These are phyloP conservation scores for Brachionus angularis DNA, from an alignment of 1,140 invertebrate genomes.

Conservation along the genomic window DNA sequence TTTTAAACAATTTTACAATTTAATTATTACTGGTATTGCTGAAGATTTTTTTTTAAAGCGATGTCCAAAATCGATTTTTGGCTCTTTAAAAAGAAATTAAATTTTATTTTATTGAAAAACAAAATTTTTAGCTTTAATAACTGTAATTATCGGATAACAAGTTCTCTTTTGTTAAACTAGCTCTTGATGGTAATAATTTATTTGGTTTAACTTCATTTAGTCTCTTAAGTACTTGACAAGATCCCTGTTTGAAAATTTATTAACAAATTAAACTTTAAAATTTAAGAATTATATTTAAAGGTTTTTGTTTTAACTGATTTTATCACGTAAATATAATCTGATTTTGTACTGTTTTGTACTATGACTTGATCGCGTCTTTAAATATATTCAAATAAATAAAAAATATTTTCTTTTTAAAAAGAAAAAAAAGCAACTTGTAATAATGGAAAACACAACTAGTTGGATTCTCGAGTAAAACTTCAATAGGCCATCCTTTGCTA, in stretches of 20 bases:
- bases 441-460: slow-evolving; percentile 41
- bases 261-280: background rate
- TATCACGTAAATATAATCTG: slow-evolving; percentile 12
- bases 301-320: slow-evolving; percentile 8
- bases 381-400: background rate
- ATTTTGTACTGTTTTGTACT: slow-evolving; percentile 9
- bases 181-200: background rate
- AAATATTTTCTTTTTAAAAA: background rate
- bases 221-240: slow-evolving; percentile 42
- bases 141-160: slow-evolving; percentile 19
- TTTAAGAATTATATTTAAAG: background rate
- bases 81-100: background rate
- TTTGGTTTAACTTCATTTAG: slow-evolving; percentile 22
- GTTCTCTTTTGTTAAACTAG: slow-evolving; percentile 2
- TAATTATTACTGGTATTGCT: too few relatives aligned
- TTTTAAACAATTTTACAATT: too few relatives aligned
- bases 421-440: slow-evolving; percentile 24
- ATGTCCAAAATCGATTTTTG: slow-evolving; percentile 1
- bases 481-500: slow-evolving; percentile 20
- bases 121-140: background rate
- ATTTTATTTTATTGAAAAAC: too few relatives aligned
- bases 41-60: background rate
- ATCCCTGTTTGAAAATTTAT: slow-evolving; percentile 1
- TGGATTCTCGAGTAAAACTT: slow-evolving; percentile 10
- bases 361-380: slow-evolving; percentile 27